These are phyloP conservation scores for Ophioninae sp. DNA, from an alignment of 2,888 invertebrate genomes.

Conservation along the genomic window DNA sequence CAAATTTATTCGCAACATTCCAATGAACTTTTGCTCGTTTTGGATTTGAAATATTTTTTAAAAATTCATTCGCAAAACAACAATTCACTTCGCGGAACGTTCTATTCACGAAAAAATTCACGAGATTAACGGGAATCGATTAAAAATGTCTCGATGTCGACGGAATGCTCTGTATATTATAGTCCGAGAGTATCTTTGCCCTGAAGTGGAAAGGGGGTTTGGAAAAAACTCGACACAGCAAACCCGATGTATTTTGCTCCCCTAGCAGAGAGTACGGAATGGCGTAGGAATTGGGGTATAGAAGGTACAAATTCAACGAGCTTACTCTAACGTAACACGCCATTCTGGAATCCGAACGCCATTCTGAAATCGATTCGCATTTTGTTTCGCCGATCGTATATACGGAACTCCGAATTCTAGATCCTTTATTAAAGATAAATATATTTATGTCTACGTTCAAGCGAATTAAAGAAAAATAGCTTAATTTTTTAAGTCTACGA, in stretches of 20 bases:
- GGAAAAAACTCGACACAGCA: constrained; percentile 22
- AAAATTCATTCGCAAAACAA: too few relatives aligned
- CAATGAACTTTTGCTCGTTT: too few relatives aligned
- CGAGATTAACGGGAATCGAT: background rate
- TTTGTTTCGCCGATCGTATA: constrained; percentile 43
- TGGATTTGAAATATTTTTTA: too few relatives aligned
- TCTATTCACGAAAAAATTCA: too few relatives aligned
- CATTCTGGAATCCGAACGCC: constrained; percentile 41
- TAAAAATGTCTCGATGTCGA: background rate
- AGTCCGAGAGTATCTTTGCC: background rate
- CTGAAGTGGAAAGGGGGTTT: background rate
- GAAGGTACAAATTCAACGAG: constrained; percentile 33
- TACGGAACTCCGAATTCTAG: constrained; percentile 22
- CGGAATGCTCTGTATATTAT: background rate
- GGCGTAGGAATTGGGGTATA: constrained; percentile 17
- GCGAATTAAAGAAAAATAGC: too few relatives aligned
- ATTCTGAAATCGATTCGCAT: constrained; percentile 42
- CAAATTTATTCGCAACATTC: too few relatives aligned
- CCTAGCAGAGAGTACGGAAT: constrained; percentile 12
- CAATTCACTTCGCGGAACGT: too few relatives aligned
- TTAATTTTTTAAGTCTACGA: too few relatives aligned
- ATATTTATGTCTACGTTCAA: background rate
- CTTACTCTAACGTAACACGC: constrained; percentile 38
- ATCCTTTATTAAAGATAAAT: background rate
- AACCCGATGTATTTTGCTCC: constrained; percentile 38